Conservation (phyloP, 2,113 vertebrate species). For the Muntiacus muntjak region DNA sequence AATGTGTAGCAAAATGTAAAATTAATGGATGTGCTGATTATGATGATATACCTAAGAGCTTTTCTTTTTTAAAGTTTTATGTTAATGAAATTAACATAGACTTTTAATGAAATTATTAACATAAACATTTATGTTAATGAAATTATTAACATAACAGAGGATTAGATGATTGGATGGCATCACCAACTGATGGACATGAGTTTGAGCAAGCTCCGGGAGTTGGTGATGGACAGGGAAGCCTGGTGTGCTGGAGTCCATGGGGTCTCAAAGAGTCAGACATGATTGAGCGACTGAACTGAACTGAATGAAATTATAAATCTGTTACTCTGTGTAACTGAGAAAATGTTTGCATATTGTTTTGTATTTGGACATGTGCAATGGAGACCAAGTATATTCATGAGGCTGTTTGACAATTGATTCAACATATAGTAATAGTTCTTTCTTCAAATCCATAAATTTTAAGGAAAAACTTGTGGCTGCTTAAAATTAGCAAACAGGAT, state of each 20-base stretch:
- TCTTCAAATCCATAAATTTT: conserved; percentile 18
- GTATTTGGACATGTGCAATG: not conserved
- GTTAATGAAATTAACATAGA: not conserved
- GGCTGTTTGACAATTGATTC: not conserved
- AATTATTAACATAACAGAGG: not conserved
- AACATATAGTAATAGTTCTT: conserved; percentile 15
- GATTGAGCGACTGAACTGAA: not conserved
- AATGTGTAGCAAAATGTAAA: not conserved
- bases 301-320: not conserved
- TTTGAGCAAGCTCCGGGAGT: not conserved
- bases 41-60: not conserved
- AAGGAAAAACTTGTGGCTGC: conserved; percentile 38
- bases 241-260: not conserved
- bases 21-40: not conserved
- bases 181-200: not conserved
- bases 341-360: not conserved
- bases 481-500: conserved; percentile 40
- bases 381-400: not conserved
- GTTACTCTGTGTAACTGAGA: not conserved
- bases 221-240: not conserved
- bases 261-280: not conserved
- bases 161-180: not conserved
- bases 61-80: not conserved
- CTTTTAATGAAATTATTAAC: not conserved
- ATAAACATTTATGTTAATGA: not conserved